A percentile compares a stretch with the other conserved stretches of the same genome.
Evolutionary conservation across 2,113 vertebrate genomes (phyloP).

Genomic region (Boulengeromyrus knoepffleri): DNA sequence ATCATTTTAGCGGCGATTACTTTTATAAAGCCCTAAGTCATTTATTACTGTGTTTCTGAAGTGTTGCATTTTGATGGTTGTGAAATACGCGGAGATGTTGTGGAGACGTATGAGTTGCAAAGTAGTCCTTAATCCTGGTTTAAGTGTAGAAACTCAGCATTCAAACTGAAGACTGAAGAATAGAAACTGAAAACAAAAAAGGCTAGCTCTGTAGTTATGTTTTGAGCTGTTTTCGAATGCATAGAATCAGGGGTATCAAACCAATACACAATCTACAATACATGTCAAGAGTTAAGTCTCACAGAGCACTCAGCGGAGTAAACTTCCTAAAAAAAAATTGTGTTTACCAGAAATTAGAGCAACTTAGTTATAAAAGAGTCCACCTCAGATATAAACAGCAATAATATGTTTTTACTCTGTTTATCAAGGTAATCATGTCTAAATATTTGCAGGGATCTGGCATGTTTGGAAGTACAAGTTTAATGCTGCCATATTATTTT

Average conservation of each 20-base stretch:
- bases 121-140: background rate
- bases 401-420: background rate
- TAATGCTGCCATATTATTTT: background rate
- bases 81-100: background rate
- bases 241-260: background rate
- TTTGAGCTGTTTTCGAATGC: background rate
- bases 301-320: background rate
- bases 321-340: background rate
- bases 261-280: background rate
- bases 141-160: background rate
- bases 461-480: background rate
- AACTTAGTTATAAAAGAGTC: background rate
- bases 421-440: background rate
- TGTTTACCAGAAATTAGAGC: background rate
- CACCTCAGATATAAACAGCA: background rate
- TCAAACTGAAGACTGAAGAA: background rate
- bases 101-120: background rate
- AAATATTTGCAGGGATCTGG: background rate
- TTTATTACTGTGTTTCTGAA: background rate
- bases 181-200: background rate
- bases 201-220: background rate
- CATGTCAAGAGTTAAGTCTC: background rate
- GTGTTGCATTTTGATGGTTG: background rate
- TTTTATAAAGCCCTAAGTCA: background rate
- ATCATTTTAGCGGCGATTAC: background rate